Evolutionary conservation across 2,888 invertebrate species (phyloP).

Genomic region (Acanthosepion lycidas): DNA sequence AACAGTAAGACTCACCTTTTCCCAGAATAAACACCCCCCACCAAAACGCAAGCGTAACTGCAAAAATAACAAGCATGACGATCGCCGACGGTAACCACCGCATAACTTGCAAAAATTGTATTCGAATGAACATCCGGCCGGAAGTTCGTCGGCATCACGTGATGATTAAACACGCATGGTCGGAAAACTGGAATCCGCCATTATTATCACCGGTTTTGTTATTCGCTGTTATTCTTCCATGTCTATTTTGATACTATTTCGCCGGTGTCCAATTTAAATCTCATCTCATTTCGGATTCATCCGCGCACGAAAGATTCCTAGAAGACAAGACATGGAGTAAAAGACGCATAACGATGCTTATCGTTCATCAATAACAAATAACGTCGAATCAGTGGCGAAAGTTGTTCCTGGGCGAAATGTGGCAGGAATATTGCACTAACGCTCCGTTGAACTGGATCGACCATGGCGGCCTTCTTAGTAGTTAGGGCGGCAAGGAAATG

Average conservation of each 20-base stretch:
- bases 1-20: not conserved
- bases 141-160: not conserved
- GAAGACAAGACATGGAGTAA: not conserved
- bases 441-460: not conserved
- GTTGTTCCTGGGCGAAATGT: not conserved
- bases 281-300: not conserved
- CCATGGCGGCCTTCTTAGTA: not conserved
- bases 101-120: not conserved
- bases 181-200: not conserved
- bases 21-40: not conserved
- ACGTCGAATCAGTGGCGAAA: not conserved
- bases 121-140: not conserved
- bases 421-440: not conserved
- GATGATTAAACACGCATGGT: not conserved
- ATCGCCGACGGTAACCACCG: not conserved
- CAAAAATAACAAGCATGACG: not conserved
- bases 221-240: not conserved
- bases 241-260: not conserved
- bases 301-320: not conserved
- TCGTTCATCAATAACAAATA: not conserved
- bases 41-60: not conserved
- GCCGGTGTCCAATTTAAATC: not conserved
- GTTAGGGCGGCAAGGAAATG: not conserved
- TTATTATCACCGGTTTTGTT: not conserved
- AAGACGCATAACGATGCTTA: not conserved